These are phyloP conservation scores for Saccostrea cuccullata DNA, from an alignment of 1,140 invertebrate genomes.

Conservation along the genomic window DNA sequence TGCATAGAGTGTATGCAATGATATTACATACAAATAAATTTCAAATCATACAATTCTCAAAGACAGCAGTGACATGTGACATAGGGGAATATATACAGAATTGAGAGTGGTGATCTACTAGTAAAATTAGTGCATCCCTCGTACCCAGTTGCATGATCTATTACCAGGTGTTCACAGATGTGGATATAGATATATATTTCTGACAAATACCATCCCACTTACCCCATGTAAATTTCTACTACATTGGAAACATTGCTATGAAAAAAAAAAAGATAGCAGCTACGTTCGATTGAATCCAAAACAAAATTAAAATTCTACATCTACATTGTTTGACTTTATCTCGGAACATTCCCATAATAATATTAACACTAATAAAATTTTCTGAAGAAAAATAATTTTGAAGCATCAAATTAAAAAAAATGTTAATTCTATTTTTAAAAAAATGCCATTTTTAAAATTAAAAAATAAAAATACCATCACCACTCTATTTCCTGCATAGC, in stretches of 20 bases:
- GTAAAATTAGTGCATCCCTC: conserved; percentile 2
- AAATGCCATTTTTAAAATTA: neutral
- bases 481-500: neutral
- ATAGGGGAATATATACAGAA: neutral
- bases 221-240: conserved; percentile 52
- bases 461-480: neutral
- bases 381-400: neutral
- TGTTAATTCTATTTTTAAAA: neutral
- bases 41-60: neutral
- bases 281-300: neutral
- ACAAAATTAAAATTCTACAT: neutral
- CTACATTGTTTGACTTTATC: neutral
- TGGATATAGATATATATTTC: conserved; percentile 19
- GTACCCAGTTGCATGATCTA: conserved; percentile 4
- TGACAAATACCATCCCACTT: conserved; percentile 43
- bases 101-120: neutral
- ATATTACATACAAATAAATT: neutral
- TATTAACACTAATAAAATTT: neutral
- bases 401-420: neutral
- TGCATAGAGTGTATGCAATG: neutral
- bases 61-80: neutral
- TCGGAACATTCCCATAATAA: no score
- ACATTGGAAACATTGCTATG: conserved; percentile 52
- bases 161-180: neutral
- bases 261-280: conserved; percentile 15